Evolutionary conservation across 2,888 invertebrate genomes (phyloP).

Genomic region (Meta bourneti): DNA sequence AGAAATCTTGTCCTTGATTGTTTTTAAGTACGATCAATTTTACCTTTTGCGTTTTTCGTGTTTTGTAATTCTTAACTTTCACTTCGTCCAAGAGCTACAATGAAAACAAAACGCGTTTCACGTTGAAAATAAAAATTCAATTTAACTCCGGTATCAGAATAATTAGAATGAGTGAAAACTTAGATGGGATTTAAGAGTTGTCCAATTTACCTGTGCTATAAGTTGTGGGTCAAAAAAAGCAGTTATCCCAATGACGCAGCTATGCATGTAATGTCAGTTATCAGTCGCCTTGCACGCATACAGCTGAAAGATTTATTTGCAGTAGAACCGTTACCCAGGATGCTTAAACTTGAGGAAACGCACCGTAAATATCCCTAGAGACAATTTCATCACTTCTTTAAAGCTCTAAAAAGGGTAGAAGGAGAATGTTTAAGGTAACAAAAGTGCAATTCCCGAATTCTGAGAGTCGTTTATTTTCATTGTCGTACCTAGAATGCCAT

Average conservation of each 20-base stretch:
- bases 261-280: constrained; percentile 38
- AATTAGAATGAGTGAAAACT: not conserved
- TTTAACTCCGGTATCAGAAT: not conserved
- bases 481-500: constrained; percentile 11
- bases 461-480: constrained; percentile 62
- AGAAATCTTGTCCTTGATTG: no score
- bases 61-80: no score
- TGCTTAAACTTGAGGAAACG: constrained; percentile 57
- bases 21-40: no score
- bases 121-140: not conserved
- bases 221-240: not conserved
- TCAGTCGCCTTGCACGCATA: constrained; percentile 47
- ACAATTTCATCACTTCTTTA: constrained; percentile 58
- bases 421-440: constrained; percentile 57
- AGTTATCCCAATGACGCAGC: not conserved
- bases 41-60: no score
- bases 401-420: constrained; percentile 35
- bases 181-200: not conserved
- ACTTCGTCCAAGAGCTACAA: no score
- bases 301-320: constrained; percentile 58
- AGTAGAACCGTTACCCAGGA: constrained; percentile 33
- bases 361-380: constrained; percentile 53
- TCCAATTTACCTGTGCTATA: not conserved
- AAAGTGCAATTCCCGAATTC: constrained; percentile 61
- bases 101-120: not conserved